Evolutionary conservation across 2,888 invertebrate species (phyloP), one percentile per base, ranked within the genome.

Genomic region (Platypus cylindrus): DNA sequence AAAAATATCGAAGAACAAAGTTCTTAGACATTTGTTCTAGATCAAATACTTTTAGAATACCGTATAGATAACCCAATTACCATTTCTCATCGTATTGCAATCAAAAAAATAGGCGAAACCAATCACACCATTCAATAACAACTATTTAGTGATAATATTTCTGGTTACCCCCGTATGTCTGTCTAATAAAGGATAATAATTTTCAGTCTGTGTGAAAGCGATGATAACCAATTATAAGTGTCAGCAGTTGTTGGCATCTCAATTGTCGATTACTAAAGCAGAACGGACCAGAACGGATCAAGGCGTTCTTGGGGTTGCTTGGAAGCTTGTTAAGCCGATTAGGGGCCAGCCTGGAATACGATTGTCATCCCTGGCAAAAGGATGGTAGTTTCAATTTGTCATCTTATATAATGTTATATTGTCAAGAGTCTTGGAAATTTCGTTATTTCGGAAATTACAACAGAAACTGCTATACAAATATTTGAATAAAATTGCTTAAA

Each of bases 211-310:
- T 33, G 38, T 34, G 36, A 30, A 45, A 30, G 37, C 24, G 40
- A 37, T 46, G 48, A 49, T 50, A 47, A 50, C 44, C 46, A 45
- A 45, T 49, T 48, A 46, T 45, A 46, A 45, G 48, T 50, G 50
- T 50, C 48, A 49, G 50, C 50, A 47, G 50, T 48, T 48, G 46
- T 40, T 50, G 50, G 48, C 48, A 46, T 49, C 48, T 45, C 46
- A 48, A 50, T 50, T 45, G 44, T 42, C 41, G 45, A 48, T 46
- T 46, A 45, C 41, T 41, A 37, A 36, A 35, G 32, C 34, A 30
- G 37, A 40, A 37, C 42, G n/a, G n/a, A n/a, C n/a, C n/a, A 35
- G 38, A 45, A 43, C 41, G 41, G 45, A 45, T 45, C 44, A 45
- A 45, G 43, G 17, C 34, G 30, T 24, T n/a, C n/a, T 14, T 41